A percentile compares a stretch with the other conserved stretches of the same genome.
Conservation (phyloP, 2,888 invertebrate species). For the Amphipoea lucens region DNA sequence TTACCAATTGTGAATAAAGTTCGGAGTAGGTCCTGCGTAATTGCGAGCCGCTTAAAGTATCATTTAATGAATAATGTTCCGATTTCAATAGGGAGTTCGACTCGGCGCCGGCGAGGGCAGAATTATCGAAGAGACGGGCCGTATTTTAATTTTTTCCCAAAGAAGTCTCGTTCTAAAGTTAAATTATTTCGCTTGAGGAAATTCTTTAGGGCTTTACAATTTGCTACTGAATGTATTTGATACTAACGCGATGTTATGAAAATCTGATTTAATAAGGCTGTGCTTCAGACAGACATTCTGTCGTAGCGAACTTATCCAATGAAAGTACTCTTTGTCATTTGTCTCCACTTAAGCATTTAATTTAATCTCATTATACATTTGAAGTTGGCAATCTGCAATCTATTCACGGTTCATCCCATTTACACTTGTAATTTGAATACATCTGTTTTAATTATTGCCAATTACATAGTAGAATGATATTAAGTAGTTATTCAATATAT, state of each 20-base stretch:
- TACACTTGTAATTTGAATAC: slow-evolving; percentile 1
- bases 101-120: slow-evolving; percentile 75
- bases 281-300: slow-evolving; percentile 55
- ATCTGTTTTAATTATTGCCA: slow-evolving; percentile 12
- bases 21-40: slow-evolving; percentile 81
- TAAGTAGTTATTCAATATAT: background rate
- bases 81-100: slow-evolving; percentile 79
- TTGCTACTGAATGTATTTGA: slow-evolving; percentile 76
- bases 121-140: slow-evolving; percentile 78
- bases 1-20: slow-evolving; percentile 88
- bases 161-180: slow-evolving; percentile 81
- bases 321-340: slow-evolving; percentile 50
- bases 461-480: slow-evolving; percentile 5
- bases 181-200: slow-evolving; percentile 85
- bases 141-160: slow-evolving; percentile 81
- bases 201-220: slow-evolving; percentile 83
- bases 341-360: slow-evolving; percentile 53
- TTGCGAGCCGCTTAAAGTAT: slow-evolving; percentile 86
- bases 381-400: slow-evolving; percentile 40
- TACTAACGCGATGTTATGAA: slow-evolving; percentile 76
- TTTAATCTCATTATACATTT: slow-evolving; percentile 41
- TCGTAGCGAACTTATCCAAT: slow-evolving; percentile 41
- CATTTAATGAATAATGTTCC: slow-evolving; percentile 85
- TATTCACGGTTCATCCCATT: slow-evolving; percentile 33
- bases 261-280: slow-evolving; percentile 73